Conservation (phyloP, 2,888 invertebrate genomes). For the Agrochola circellaris region DNA sequence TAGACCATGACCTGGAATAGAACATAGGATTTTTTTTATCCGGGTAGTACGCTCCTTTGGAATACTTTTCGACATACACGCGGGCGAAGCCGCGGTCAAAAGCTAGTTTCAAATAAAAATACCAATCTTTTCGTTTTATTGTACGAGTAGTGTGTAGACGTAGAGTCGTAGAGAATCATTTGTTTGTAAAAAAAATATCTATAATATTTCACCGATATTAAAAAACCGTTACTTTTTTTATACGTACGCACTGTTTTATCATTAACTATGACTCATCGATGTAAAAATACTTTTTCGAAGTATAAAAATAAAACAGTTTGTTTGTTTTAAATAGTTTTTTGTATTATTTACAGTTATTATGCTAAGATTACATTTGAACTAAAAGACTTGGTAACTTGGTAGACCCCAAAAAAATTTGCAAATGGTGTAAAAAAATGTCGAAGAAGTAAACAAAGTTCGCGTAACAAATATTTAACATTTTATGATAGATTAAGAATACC, state of each 20-base stretch:
- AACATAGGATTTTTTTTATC: no score
- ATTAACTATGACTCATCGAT: neutral
- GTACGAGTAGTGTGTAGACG: no score
- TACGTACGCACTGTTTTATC: neutral
- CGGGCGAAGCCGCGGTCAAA: no score
- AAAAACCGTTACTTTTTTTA: neutral
- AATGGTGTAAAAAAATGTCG: neutral
- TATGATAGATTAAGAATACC: neutral
- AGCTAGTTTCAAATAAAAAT: no score
- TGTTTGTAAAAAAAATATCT: neutral
- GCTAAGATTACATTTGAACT: neutral
- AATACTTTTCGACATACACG: no score
- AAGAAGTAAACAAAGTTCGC: neutral
- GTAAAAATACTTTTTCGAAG: neutral
- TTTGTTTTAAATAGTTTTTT: neutral
- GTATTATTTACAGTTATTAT: neutral
- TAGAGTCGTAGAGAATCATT: neutral
- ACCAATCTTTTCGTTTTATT: no score
- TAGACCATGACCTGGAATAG: no score
- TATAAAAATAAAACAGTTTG: no score
- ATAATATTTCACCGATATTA: neutral
- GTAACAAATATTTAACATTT: neutral
- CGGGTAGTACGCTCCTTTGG: no score
- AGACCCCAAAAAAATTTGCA: neutral
- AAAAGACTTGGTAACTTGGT: neutral